These are phyloP conservation scores for Tuta absoluta DNA, from an alignment of 2,888 invertebrate species.

Conservation along the genomic window DNA sequence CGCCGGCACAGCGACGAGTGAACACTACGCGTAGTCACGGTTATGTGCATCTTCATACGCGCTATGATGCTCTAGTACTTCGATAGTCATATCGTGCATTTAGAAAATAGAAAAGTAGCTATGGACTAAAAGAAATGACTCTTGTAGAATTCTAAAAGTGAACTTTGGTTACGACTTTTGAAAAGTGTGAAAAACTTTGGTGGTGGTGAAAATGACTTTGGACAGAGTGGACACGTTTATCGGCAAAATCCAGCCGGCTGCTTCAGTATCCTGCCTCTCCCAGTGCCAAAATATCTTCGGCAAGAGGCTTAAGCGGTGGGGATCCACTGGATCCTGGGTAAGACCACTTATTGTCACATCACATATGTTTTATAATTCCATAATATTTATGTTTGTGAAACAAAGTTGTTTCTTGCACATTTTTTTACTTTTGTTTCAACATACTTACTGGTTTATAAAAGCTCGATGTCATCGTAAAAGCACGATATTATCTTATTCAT, in stretches of 20 bases:
- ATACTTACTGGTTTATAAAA: not conserved
- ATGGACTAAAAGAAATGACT: conserved; percentile 7
- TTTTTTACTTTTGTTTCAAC: not conserved
- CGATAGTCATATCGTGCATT: conserved; percentile 11
- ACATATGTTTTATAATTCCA: not conserved
- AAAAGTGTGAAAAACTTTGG: conserved; percentile 30
- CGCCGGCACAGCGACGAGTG: conserved; percentile 43
- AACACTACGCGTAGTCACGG: conserved; percentile 23
- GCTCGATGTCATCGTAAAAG: not conserved
- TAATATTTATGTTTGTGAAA: not conserved
- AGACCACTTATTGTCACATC: conserved; percentile 42
- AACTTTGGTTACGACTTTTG: conserved; percentile 9
- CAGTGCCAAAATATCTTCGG: conserved; percentile 85
- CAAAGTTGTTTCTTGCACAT: not conserved
- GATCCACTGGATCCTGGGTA: conserved; percentile 89
- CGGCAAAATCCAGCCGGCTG: conserved; percentile 75
- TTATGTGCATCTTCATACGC: conserved; percentile 8
- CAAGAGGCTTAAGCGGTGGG: conserved; percentile 85
- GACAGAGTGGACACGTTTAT: conserved; percentile 74
- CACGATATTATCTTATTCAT: not conserved
- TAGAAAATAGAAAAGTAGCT: not conserved
- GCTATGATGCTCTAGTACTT: conserved; percentile 24
- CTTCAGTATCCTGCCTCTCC: conserved; percentile 77
- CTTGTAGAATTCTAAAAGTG: not conserved
- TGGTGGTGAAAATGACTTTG: conserved; percentile 66